Evolutionary conservation across 2,888 invertebrate species (phyloP).

Genomic region (Zeuzera pyrina): DNA sequence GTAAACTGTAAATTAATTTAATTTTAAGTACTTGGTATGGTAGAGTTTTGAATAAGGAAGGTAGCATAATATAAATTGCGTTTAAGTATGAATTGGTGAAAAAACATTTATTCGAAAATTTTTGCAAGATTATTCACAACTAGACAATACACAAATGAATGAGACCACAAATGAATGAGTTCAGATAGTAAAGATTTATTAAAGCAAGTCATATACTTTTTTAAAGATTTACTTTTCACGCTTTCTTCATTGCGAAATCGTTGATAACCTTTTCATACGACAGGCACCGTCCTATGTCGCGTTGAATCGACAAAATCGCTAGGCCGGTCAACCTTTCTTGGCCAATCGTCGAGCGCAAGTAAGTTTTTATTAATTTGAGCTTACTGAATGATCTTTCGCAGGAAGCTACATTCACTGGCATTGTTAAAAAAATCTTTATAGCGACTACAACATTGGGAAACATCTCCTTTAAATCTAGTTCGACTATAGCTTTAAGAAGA

Average conservation of each 20-base stretch:
- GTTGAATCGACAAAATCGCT: slow-evolving; percentile 13
- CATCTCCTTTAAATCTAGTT: slow-evolving; percentile 10
- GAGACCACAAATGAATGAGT: too few relatives aligned
- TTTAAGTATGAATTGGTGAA: too few relatives aligned
- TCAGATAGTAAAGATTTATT: too few relatives aligned
- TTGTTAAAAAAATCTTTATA: slow-evolving; percentile 10
- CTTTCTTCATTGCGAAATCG: slow-evolving; percentile 11
- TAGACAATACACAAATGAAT: too few relatives aligned
- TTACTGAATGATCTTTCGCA: slow-evolving; percentile 11
- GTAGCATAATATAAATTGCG: too few relatives aligned
- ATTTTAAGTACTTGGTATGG: too few relatives aligned
- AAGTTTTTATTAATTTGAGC: slow-evolving; percentile 9
- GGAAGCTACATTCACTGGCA: slow-evolving; percentile 10
- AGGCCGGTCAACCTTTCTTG: slow-evolving; percentile 4
- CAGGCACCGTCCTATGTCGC: slow-evolving; percentile 10
- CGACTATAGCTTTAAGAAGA: slow-evolving; percentile 11
- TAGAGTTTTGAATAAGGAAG: too few relatives aligned
- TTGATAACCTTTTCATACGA: slow-evolving; percentile 10
- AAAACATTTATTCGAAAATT: too few relatives aligned
- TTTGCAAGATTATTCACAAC: too few relatives aligned
- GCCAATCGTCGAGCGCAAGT: slow-evolving; percentile 8
- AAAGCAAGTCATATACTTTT: slow-evolving; percentile 1
- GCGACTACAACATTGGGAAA: slow-evolving; percentile 9
- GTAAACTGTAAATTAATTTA: too few relatives aligned
- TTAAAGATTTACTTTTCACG: slow-evolving; percentile 11